These are phyloP conservation scores for Anas platyrhynchos DNA, from an alignment of 2,113 vertebrate species.

Conservation along the genomic window DNA sequence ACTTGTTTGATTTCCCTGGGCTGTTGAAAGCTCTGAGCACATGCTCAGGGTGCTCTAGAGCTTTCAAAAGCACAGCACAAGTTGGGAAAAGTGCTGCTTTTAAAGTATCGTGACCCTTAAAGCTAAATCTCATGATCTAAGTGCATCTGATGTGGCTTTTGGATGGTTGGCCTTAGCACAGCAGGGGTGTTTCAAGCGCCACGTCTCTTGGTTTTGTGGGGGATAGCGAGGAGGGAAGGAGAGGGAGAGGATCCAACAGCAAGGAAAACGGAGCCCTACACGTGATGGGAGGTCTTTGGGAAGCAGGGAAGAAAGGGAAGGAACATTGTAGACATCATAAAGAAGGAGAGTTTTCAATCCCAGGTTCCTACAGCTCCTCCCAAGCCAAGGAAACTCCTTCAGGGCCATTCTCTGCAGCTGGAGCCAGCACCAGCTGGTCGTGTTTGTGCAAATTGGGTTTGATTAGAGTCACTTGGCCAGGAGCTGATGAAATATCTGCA, in stretches of 20 bases:
- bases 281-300: background rate
- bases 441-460: background rate
- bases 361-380: background rate
- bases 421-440: background rate
- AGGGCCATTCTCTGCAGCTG: background rate
- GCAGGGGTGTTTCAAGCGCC: background rate
- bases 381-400: background rate
- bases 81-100: background rate
- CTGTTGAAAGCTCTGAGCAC: background rate
- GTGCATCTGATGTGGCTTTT: rapidly evolving
- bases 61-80: rapidly evolving
- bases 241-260: background rate
- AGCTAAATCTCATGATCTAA: background rate
- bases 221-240: background rate
- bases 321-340: background rate
- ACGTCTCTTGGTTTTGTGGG: background rate
- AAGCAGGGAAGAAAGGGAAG: background rate
- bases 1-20: background rate
- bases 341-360: background rate
- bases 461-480: rapidly evolving
- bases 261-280: background rate
- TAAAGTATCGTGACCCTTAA: background rate
- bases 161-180: background rate
- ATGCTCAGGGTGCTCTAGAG: background rate
- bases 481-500: background rate